phyloP scores from a whole-genome alignment of 2,113 vertebrate genomes.

The Accipiter cooperii region DNA sequence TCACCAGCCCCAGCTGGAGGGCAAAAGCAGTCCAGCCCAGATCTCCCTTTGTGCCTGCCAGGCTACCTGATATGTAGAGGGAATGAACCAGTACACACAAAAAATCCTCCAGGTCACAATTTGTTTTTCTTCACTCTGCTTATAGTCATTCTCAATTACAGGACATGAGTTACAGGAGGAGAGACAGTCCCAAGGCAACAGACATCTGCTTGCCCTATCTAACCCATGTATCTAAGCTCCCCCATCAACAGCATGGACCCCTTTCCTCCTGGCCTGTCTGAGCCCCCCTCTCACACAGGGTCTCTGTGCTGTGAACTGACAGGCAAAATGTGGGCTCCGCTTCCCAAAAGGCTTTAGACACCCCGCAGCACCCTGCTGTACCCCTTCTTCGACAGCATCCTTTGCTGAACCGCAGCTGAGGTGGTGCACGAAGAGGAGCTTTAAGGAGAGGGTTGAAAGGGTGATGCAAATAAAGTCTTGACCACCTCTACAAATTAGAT shows the following conservation, averaged over 20 bases:
- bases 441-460: not conserved
- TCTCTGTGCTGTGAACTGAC: not conserved
- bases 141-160: not conserved
- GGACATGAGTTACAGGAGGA: not conserved
- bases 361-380: not conserved
- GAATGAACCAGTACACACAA: not conserved
- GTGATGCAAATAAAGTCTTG: not conserved
- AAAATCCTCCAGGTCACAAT: not conserved
- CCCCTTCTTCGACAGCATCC: not conserved
- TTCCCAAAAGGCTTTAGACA: not conserved
- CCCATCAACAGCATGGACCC: not conserved
- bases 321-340: accelerated
- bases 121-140: not conserved
- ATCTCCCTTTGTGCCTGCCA: not conserved
- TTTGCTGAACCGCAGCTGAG: not conserved
- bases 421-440: accelerated
- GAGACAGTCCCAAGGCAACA: not conserved
- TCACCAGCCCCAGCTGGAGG: too few species aligned
- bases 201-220: not conserved
- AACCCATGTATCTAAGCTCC: not conserved
- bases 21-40: not conserved
- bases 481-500: not conserved
- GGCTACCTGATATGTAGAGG: not conserved
- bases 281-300: not conserved
- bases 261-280: not conserved